phyloP scores from a whole-genome alignment of 2,888 invertebrate genomes.

The Ptycholaimellus sp. region DNA sequence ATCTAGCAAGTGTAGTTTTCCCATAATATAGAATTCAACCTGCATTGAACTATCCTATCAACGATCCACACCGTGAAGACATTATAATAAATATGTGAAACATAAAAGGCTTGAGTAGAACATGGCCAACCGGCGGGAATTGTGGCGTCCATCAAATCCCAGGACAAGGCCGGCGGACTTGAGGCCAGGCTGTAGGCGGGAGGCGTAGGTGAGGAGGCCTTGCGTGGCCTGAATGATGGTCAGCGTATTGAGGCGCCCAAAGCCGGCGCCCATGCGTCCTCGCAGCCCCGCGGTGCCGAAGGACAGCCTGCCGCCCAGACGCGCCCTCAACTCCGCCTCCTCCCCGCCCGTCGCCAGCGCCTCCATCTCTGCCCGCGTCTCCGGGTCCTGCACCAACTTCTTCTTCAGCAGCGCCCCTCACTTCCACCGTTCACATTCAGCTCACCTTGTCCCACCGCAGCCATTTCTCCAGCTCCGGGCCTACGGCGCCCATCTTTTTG shows the following conservation, averaged over 20 bases:
- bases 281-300: slow-evolving; percentile 45
- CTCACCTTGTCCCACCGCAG: slow-evolving; percentile 21
- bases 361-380: slow-evolving; percentile 22
- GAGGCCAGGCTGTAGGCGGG: slow-evolving; percentile 6
- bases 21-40: slow-evolving; percentile 8
- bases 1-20: too few species aligned
- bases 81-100: not conserved
- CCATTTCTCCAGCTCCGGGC: too few species aligned
- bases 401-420: slow-evolving; percentile 1
- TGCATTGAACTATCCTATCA: not conserved
- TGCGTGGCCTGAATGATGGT: slow-evolving; percentile 46
- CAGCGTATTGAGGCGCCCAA: slow-evolving; percentile 76
- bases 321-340: slow-evolving; percentile 20
- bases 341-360: slow-evolving; percentile 21
- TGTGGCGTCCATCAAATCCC: slow-evolving; percentile 21
- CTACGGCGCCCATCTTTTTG: too few species aligned
- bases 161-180: slow-evolving; percentile 14
- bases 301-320: slow-evolving; percentile 26
- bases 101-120: not conserved
- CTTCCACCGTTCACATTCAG: too few species aligned
- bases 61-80: not conserved
- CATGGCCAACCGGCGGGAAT: slow-evolving; percentile 16
- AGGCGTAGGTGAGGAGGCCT: slow-evolving; percentile 15
- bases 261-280: slow-evolving; percentile 74
- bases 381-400: slow-evolving; percentile 12